Evolutionary conservation across 2,888 invertebrate species (phyloP).

Genomic region (Chloroclysta siterata): DNA sequence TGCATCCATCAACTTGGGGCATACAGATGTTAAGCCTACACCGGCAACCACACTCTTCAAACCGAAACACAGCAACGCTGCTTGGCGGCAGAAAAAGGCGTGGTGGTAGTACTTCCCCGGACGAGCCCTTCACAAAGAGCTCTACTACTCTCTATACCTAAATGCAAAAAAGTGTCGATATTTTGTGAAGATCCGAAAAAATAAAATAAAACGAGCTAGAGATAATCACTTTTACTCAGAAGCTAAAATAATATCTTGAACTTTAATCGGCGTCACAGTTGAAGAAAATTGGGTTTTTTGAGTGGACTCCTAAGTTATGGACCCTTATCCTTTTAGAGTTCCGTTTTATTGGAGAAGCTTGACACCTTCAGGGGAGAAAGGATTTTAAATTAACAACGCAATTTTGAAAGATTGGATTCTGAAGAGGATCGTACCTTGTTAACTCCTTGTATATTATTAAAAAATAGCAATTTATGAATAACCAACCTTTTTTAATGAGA

Average conservation of each 20-base stretch:
- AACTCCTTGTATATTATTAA: conserved; percentile 5
- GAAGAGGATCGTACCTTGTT: conserved; percentile 29
- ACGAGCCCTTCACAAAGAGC: too few species aligned
- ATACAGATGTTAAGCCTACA: too few species aligned
- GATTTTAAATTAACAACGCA: conserved; percentile 42
- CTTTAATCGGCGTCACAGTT: conserved; percentile 54
- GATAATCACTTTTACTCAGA: conserved; percentile 18
- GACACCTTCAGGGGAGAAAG: conserved; percentile 37
- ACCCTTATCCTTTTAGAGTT: conserved; percentile 46
- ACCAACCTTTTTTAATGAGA: too few species aligned
- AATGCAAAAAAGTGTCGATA: too few species aligned
- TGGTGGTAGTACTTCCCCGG: too few species aligned
- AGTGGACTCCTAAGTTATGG: conserved; percentile 68
- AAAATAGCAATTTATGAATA: background rate
- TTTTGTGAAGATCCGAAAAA: background rate
- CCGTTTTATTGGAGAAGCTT: conserved; percentile 61
- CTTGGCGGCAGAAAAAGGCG: too few species aligned
- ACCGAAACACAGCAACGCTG: too few species aligned
- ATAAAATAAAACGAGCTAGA: conserved; percentile 1
- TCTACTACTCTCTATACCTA: too few species aligned
- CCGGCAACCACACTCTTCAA: too few species aligned
- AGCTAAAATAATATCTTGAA: conserved; percentile 28
- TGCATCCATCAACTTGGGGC: too few species aligned
- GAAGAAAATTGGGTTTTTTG: conserved; percentile 63
- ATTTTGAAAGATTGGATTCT: conserved; percentile 38